Percentiles rank a stretch among this genome's conserved stretches.
Evolutionary conservation across 2,888 invertebrate genomes (phyloP).

Genomic region (Philonicus albiceps): DNA sequence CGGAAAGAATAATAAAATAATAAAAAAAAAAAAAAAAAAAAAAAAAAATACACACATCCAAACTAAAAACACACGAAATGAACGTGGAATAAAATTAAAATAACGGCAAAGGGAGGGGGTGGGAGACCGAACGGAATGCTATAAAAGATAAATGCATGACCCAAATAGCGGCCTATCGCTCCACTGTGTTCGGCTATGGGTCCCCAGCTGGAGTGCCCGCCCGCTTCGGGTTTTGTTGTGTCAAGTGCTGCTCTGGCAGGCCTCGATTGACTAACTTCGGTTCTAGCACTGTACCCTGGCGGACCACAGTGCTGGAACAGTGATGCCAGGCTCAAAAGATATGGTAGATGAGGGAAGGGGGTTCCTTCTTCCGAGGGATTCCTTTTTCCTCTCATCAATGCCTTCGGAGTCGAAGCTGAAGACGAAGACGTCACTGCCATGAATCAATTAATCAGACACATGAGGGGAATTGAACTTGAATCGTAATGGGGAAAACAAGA

Average conservation of each 20-base stretch:
- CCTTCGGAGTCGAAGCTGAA: neutral
- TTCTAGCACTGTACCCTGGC: neutral
- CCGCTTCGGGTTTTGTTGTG: neutral
- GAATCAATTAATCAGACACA: constrained; percentile 33
- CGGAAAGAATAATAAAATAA: constrained; percentile 36
- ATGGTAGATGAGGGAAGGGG: neutral
- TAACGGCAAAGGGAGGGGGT: neutral
- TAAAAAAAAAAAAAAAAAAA: constrained; percentile 39
- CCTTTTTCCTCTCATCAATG: constrained; percentile 10
- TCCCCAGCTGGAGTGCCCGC: neutral
- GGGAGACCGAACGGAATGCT: constrained; percentile 17
- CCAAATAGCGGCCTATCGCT: constrained; percentile 36
- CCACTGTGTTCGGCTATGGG: neutral
- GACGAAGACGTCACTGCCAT: constrained; percentile 29
- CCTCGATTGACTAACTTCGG: neutral
- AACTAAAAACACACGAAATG: constrained; percentile 40
- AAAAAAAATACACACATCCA: constrained; percentile 27
- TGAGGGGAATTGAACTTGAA: neutral
- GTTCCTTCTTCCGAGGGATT: neutral
- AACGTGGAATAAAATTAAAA: constrained; percentile 41
- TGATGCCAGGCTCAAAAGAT: neutral
- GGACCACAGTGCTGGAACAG: neutral
- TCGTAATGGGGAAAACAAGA: neutral
- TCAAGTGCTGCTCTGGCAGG: neutral
- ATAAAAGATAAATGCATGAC: constrained; percentile 43